A percentile compares a stretch with the other conserved stretches of the same genome.
Evolutionary conservation across 64 coral and sea anemone species (phyloP).

Genomic region (Acropora yongei): DNA sequence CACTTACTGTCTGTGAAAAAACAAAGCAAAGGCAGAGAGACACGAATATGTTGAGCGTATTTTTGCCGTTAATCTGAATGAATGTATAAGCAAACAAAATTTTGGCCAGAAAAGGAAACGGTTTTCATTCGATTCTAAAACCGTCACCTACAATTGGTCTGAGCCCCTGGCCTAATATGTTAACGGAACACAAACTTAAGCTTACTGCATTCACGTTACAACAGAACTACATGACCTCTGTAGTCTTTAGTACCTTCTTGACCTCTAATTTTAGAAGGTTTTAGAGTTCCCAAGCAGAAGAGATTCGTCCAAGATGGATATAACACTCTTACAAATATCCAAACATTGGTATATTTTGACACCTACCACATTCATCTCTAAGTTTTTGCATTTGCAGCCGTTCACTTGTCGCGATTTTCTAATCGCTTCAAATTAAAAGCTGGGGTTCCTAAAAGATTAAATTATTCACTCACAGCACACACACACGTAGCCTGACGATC

Average conservation of each 20-base stretch:
- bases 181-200: slow-evolving; percentile 2
- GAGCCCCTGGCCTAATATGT: neutral
- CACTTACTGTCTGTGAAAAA: slow-evolving; percentile 5
- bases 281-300: no score
- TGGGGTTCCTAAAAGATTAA: neutral
- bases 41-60: neutral
- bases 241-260: no score
- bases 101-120: neutral
- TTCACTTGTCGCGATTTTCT: neutral
- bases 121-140: neutral
- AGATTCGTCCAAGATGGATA: neutral
- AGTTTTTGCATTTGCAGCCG: slow-evolving; percentile 5
- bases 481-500: neutral
- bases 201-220: slow-evolving; percentile 9
- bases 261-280: no score
- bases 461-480: slow-evolving; percentile 4
- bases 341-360: slow-evolving; percentile 11
- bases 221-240: slow-evolving; percentile 5
- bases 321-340: slow-evolving; percentile 6
- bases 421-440: slow-evolving; percentile 10
- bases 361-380: slow-evolving; percentile 9
- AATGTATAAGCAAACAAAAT: neutral
- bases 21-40: neutral
- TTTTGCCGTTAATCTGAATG: neutral
- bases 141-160: slow-evolving; percentile 11